phyloP scores from a whole-genome alignment of 30 jellyfish, hydroid and myxozoan species.

The Euphysa ruthae region DNA sequence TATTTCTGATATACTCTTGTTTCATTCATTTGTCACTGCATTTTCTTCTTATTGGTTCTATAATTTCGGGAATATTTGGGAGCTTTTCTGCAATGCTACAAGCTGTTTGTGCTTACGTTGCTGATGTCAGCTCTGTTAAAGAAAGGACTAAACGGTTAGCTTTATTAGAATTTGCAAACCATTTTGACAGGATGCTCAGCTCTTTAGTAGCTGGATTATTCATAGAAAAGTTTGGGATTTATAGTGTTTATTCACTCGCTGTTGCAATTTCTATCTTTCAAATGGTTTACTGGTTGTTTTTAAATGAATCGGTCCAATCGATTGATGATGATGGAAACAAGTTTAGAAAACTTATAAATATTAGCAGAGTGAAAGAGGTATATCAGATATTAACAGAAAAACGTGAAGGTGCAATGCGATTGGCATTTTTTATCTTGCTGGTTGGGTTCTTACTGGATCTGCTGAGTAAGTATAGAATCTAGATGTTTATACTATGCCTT shows the following conservation, averaged over 20 bases:
- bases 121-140: conserved; percentile 53
- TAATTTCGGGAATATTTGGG: conserved; percentile 66
- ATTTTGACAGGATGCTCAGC: conserved; percentile 54
- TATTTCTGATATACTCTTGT: conserved; percentile 38
- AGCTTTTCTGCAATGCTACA: conserved; percentile 54
- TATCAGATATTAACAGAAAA: conserved; percentile 22
- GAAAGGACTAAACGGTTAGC: conserved; percentile 64
- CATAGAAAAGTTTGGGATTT: conserved; percentile 53
- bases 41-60: conserved; percentile 42
- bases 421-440: conserved; percentile 22
- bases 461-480: neutral
- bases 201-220: conserved; percentile 65
- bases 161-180: conserved; percentile 60
- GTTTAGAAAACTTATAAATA: neutral
- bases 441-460: conserved; percentile 29
- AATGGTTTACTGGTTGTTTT: conserved; percentile 31
- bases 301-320: conserved; percentile 60
- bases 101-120: conserved; percentile 68
- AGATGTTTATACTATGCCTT: no score
- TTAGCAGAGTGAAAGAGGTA: conserved; percentile 10
- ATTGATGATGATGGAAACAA: neutral
- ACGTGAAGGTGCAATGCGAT: conserved; percentile 29
- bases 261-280: conserved; percentile 26
- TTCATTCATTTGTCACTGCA: conserved; percentile 34
- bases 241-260: conserved; percentile 33